Evolutionary conservation across 2,797 vertebrate species (phyloP).

Genomic region (Spatula clypeata): DNA sequence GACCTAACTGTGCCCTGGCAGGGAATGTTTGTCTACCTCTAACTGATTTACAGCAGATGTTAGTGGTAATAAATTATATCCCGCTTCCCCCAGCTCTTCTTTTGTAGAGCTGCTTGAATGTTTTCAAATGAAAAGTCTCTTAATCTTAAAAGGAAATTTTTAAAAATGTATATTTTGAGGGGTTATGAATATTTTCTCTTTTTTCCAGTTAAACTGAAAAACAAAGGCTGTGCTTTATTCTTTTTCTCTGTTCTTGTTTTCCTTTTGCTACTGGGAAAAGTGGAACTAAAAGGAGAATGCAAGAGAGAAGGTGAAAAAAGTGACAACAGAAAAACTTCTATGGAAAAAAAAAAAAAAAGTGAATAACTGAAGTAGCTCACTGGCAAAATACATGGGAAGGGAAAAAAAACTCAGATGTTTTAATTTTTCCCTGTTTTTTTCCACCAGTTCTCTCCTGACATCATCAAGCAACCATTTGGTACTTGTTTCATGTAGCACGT

Average conservation of each 20-base stretch:
- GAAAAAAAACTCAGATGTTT: slow-evolving; percentile 16
- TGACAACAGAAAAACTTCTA: slow-evolving; percentile 37
- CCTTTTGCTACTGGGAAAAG: not conserved
- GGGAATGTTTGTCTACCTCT: slow-evolving; percentile 73
- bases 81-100: slow-evolving; percentile 30
- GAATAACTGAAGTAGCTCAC: slow-evolving; percentile 53
- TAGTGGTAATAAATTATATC: slow-evolving; percentile 74
- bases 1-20: slow-evolving; percentile 59
- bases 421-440: slow-evolving; percentile 71
- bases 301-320: slow-evolving; percentile 8
- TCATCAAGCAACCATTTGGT: slow-evolving; percentile 44
- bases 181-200: not conserved
- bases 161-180: not conserved
- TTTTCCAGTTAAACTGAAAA: not conserved
- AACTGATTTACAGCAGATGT: slow-evolving; percentile 76
- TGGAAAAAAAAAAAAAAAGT: not conserved
- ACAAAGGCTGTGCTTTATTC: not conserved
- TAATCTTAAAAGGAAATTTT: not conserved
- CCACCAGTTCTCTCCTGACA: slow-evolving; percentile 43
- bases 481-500: slow-evolving; percentile 1
- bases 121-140: slow-evolving; percentile 76
- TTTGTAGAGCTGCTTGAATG: not conserved
- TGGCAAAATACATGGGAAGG: slow-evolving; percentile 59
- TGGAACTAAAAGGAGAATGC: not conserved
- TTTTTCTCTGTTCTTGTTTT: not conserved